phyloP scores from a whole-genome alignment of 2,888 invertebrate genomes.

The Xestia xanthographa region DNA sequence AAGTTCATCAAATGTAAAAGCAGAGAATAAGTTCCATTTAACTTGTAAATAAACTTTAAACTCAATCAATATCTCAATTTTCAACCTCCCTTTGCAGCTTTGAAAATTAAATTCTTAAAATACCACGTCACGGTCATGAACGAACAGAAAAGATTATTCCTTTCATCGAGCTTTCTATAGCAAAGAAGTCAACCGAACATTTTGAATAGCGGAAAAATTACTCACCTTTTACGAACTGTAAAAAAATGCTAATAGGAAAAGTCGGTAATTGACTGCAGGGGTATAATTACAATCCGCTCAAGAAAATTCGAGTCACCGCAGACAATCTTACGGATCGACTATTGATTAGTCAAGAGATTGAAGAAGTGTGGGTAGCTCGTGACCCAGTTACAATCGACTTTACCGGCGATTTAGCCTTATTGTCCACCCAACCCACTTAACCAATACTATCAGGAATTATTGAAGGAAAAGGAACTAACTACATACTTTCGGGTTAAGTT shows the following conservation, averaged over 20 bases:
- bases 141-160: conserved; percentile 37
- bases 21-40: background rate
- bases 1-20: background rate
- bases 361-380: conserved; percentile 66
- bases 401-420: conserved; percentile 60
- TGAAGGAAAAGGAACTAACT: conserved; percentile 39
- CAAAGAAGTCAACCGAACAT: conserved; percentile 46
- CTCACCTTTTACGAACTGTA: conserved; percentile 42
- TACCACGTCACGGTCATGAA: conserved; percentile 18
- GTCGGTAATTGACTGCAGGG: conserved; percentile 62
- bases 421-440: conserved; percentile 58
- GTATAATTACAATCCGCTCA: conserved; percentile 53
- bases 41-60: background rate
- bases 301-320: conserved; percentile 48
- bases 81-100: background rate
- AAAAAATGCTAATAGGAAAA: conserved; percentile 60
- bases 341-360: conserved; percentile 67
- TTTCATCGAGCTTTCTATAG: conserved; percentile 43
- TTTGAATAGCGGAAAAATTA: conserved; percentile 51
- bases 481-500: conserved; percentile 49
- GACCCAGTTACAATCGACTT: conserved; percentile 67
- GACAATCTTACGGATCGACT: conserved; percentile 57
- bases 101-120: conserved; percentile 12
- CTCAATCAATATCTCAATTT: background rate
- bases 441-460: conserved; percentile 48